Conservation (phyloP, 1,140 invertebrate genomes). For the Prorops nasuta region DNA sequence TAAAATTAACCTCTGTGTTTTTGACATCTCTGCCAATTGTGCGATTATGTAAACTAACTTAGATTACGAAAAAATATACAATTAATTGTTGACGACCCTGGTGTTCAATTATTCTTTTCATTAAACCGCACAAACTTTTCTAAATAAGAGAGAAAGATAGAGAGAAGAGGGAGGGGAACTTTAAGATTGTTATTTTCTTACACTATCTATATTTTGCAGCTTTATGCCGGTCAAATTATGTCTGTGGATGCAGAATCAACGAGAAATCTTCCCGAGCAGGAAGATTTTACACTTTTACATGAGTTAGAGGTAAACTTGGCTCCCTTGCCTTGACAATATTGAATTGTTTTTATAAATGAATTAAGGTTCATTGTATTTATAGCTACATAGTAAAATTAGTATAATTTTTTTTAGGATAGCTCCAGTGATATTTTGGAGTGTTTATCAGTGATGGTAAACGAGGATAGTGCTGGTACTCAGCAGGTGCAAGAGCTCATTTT, state of each 20-base stretch:
- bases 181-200: too few species aligned
- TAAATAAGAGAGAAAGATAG: too few species aligned
- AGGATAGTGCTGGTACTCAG: conserved; percentile 21
- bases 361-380: too few species aligned
- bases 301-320: conserved; percentile 22
- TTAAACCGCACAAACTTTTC: too few species aligned
- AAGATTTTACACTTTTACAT: conserved; percentile 32
- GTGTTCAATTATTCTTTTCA: too few species aligned
- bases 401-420: conserved; percentile 25
- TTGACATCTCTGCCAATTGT: too few species aligned
- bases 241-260: conserved; percentile 30
- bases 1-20: too few species aligned
- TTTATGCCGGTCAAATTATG: conserved; percentile 34
- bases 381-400: too few species aligned
- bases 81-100: too few species aligned
- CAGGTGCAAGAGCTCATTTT: conserved; percentile 38
- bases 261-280: conserved; percentile 17
- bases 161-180: too few species aligned
- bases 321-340: background rate
- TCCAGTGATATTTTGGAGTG: conserved; percentile 37
- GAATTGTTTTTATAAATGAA: conserved; percentile 1
- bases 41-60: too few species aligned
- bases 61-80: too few species aligned
- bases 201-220: conserved; percentile 28
- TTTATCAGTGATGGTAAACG: conserved; percentile 41